These are phyloP conservation scores for Potamarius usumacintae DNA, from an alignment of 2,113 vertebrate genomes.

Conservation along the genomic window DNA sequence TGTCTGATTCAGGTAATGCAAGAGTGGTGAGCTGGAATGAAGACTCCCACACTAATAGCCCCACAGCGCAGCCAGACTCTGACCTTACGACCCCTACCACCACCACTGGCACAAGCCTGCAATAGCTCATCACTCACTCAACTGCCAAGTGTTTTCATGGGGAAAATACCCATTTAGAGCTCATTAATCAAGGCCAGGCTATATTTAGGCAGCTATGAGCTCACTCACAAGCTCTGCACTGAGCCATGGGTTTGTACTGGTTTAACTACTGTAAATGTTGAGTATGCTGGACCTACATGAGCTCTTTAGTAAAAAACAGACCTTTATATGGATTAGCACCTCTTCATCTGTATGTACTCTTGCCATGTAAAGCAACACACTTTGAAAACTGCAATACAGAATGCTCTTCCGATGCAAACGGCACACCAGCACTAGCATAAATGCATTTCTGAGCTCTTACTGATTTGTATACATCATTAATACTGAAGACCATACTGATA, in stretches of 20 bases:
- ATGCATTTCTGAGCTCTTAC: neutral
- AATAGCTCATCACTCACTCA: constrained; percentile 56
- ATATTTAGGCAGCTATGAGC: constrained; percentile 60
- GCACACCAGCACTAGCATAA: neutral
- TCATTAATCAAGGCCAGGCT: constrained; percentile 62
- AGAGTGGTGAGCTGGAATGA: constrained; percentile 29
- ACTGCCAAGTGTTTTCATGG: constrained; percentile 56
- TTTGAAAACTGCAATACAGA: neutral
- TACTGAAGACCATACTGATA: neutral
- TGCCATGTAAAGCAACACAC: neutral
- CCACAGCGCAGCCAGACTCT: constrained; percentile 14
- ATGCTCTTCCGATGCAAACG: neutral
- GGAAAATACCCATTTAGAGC: constrained; percentile 55
- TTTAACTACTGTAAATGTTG: neutral
- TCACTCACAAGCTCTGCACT: constrained; percentile 47
- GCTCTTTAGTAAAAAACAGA: neutral
- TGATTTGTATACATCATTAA: neutral
- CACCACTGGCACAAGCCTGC: constrained; percentile 38
- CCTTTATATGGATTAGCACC: neutral
- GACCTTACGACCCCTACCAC: constrained; percentile 24
- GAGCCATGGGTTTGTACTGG: constrained; percentile 4
- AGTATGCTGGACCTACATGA: neutral
- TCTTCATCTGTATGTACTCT: neutral
- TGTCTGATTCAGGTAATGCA: constrained; percentile 32
- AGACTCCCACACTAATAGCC: constrained; percentile 4